A percentile compares a stretch with the other conserved stretches of the same genome.
Conservation (phyloP, 2,113 vertebrate species). For the Myrmecophaga tridactyla region DNA sequence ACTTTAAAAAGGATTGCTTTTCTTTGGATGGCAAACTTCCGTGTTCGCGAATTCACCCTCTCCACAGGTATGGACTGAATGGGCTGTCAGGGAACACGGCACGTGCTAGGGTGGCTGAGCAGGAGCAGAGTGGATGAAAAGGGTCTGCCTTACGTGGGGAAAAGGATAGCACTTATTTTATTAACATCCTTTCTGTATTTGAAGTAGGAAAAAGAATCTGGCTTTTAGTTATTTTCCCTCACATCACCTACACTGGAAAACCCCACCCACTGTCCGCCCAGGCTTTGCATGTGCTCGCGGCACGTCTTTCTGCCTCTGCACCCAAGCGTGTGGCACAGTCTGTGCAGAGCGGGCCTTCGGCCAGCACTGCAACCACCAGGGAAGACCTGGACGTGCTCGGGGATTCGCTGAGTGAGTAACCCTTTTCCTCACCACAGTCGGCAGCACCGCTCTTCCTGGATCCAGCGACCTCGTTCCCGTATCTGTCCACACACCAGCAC, state of each 20-base stretch:
- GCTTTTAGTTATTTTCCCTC: not conserved
- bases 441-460: conserved; percentile 89
- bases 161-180: not conserved
- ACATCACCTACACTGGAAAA: not conserved
- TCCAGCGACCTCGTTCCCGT: conserved; percentile 93
- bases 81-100: accelerated
- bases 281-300: not conserved
- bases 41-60: not conserved
- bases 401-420: not conserved
- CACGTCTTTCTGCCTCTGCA: not conserved
- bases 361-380: not conserved
- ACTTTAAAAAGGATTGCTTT: not conserved
- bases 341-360: not conserved
- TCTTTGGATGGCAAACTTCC: not conserved
- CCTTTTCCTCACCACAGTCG: conserved; percentile 89
- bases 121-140: not conserved
- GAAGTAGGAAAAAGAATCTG: not conserved
- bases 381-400: not conserved
- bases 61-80: not conserved
- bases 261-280: not conserved
- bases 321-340: not conserved
- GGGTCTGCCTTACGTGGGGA: not conserved
- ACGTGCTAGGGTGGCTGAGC: not conserved
- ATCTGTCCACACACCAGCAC: conserved; percentile 98
- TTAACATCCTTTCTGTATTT: not conserved